Conservation (phyloP, 2,113 vertebrate species). For the Hippopotamus amphibius region DNA sequence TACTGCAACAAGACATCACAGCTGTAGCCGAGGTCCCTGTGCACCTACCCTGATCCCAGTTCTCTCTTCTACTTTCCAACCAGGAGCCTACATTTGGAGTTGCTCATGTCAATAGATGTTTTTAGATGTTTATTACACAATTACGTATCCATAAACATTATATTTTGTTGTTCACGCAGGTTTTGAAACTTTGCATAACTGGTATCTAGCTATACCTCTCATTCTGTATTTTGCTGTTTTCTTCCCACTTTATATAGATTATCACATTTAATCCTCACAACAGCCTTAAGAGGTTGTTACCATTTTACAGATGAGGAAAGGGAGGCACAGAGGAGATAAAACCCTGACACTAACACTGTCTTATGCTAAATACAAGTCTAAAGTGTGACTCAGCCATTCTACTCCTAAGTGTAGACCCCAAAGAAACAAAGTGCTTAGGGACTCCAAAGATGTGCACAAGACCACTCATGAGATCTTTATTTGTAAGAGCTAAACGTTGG, state of each 20-base stretch:
- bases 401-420: background rate
- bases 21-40: fast-evolving
- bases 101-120: background rate
- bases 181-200: background rate
- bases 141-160: background rate
- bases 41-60: fast-evolving
- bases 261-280: background rate
- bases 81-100: background rate
- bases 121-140: background rate
- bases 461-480: background rate
- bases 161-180: background rate
- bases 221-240: no score
- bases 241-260: background rate
- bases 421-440: background rate
- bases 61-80: background rate
- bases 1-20: background rate
- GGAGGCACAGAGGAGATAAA: background rate
- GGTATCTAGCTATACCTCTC: background rate
- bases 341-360: no score
- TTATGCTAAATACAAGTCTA: fast-evolving
- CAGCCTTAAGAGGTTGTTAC: background rate
- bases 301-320: background rate
- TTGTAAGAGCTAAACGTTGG: background rate
- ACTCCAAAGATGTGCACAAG: fast-evolving
- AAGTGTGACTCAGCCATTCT: background rate